phyloP scores from a whole-genome alignment of 2,888 invertebrate genomes.

The Pseudolycoriella hygida region DNA sequence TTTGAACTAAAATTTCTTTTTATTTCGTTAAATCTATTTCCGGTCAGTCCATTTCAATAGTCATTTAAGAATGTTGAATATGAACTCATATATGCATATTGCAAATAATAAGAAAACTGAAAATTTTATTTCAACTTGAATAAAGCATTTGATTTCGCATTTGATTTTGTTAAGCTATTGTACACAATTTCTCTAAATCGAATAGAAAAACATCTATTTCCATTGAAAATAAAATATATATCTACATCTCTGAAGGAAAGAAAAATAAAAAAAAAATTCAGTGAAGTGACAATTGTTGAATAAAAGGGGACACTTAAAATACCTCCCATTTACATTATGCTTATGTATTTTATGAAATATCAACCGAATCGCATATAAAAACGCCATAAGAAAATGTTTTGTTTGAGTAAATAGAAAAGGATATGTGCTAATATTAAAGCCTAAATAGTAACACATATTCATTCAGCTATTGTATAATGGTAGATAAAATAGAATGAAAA shows the following conservation, averaged over 20 bases:
- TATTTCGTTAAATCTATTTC: background rate
- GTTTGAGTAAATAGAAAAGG: background rate
- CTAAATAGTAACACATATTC: background rate
- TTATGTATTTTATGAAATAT: too few species aligned
- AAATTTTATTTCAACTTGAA: slow-evolving; percentile 1
- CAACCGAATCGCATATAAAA: too few species aligned
- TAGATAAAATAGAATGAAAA: background rate
- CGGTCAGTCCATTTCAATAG: background rate
- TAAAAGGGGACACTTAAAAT: background rate
- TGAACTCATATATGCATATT: too few species aligned
- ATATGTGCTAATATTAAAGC: slow-evolving; percentile 1
- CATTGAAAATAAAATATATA: too few species aligned
- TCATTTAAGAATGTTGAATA: too few species aligned
- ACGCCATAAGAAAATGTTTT: background rate
- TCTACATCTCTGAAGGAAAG: too few species aligned
- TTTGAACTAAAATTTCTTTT: too few species aligned
- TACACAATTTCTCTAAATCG: background rate
- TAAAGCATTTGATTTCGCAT: slow-evolving; percentile 1
- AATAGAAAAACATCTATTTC: background rate
- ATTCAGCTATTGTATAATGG: background rate
- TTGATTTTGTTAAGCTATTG: background rate
- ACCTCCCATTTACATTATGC: background rate
- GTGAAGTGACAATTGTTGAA: background rate
- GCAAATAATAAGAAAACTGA: background rate
- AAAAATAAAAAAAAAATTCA: too few species aligned